Base-by-base conservation (phyloP, 1,140 invertebrate genomes). In the Ips typographus region DNA sequence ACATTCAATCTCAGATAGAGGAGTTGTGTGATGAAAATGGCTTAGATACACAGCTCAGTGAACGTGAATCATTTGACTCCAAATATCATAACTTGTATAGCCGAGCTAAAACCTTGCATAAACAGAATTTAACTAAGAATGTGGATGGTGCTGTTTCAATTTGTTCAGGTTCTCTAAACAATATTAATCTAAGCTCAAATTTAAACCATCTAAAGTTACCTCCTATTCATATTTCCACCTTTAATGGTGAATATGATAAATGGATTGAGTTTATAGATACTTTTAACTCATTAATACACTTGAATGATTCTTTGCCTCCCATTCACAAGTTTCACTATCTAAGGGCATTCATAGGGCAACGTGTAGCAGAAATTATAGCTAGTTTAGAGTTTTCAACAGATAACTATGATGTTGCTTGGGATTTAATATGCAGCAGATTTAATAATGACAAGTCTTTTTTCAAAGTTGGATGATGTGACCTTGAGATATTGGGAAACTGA, bases 261-360 rank as follows among this genome's bases (percentile, higher is more conserved):
- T 81, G 80, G 78, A 43, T 75, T 40, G 73, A 73, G 42, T 81
- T 81, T 73, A 71, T 68, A 6, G 76, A 79, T 61, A 74, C 72
- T 4, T 79, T 76, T 70, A 49, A 59, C 43, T 71, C 72, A 40
- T 69, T 80, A 36, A 77, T 80, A 37, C 76, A 79, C 62, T 64
- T 74, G n/a, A 77, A 80, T 70, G 7, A 66, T 1, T 37, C 60
- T 36, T 65, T 77, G 5, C 39, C 40, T n/a, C 43, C 70, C 7
- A 66, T 77, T 63, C 73, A 79, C 72, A 79, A 79, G 49, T 79
- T 77, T 71, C 69, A 78, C 70, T 76, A 73, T 67, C 64, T 79
- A 47, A 72, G 69, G 39, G 41, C 60, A 7, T 63, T n/a, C n/a
- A n/a, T 63, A 51, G 47, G 36, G 6, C 73, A 70, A 40, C 70